Evolutionary conservation across 2,888 invertebrate species (phyloP), one percentile per base, ranked within the genome.

Genomic region (Mantis religiosa): DNA sequence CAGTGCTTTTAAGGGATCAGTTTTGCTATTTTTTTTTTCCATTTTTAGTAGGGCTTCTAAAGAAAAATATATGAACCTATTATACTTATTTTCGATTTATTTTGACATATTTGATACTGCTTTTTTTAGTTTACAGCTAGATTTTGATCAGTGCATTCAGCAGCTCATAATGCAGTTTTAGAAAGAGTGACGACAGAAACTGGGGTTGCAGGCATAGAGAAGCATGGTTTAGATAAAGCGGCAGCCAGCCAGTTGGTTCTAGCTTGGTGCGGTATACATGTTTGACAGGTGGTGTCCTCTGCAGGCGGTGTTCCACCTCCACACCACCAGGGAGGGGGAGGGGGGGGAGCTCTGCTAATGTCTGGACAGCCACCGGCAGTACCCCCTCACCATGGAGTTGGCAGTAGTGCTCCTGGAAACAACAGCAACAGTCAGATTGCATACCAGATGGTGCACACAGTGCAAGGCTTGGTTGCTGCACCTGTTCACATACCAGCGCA

Each of bases 211-310:
- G 20, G 54, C 54, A 71, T 71, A 71, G 54, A 71, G 54, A 71
- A 71, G 54, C 54, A 71, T 71, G 54, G 54, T 71, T 71, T 71
- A 71, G 54, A 71, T 71, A 71, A 71, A 71, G 54, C 54, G 54
- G 54, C 54, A 71, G 54, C 54, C 54, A 71, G 82, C 87, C 87
- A 87, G 87, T 82, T 87, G 87, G 87, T 87, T 87, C 87, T 87
- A 87, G 87, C 87, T 82, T 25, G 87, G 87, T 87, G 82, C 87
- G 82, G 82, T 89, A 93, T 92, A 91, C 91, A 92, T 93, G 89
- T 90, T 85, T 88, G 90, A 91, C 93, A 93, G 94, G 94, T 94
- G 93, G 93, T 93, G 93, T 94, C 93, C 93, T 93, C 93, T 92
- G 93, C 93, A 93, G 94, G 93, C 93, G 93, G 93, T 89, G 93